These are phyloP conservation scores for Sitta carolinensis DNA, from an alignment of 2,797 vertebrate genomes.

Conservation along the genomic window DNA sequence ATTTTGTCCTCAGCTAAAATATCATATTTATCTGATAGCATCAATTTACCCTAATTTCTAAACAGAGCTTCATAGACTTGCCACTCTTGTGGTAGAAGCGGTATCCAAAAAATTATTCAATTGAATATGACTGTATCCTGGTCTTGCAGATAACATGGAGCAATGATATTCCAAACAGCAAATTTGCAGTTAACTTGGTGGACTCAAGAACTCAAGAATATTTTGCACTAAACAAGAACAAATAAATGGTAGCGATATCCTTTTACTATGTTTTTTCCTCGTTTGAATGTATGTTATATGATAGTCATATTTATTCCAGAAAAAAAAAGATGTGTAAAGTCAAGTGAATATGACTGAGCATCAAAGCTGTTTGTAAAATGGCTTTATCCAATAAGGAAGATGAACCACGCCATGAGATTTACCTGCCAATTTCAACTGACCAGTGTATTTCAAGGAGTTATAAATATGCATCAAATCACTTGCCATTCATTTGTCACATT, in stretches of 20 bases:
- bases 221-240: background rate
- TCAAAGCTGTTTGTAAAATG: background rate
- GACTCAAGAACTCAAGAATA: background rate
- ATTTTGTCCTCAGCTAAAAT: background rate
- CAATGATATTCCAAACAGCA: background rate
- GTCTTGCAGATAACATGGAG: background rate
- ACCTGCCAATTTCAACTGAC: background rate
- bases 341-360: background rate
- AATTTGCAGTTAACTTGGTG: background rate
- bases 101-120: background rate
- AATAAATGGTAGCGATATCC: fast-evolving
- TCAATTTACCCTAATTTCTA: background rate
- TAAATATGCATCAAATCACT: background rate
- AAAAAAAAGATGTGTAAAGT: background rate
- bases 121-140: background rate
- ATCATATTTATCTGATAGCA: background rate
- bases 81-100: background rate
- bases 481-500: background rate
- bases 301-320: background rate
- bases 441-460: background rate
- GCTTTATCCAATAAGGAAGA: background rate
- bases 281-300: background rate
- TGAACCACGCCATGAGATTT: background rate
- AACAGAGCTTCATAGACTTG: background rate
- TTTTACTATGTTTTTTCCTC: background rate